Conservation (phyloP, 2,888 invertebrate genomes). For the Leucophenga montana region DNA sequence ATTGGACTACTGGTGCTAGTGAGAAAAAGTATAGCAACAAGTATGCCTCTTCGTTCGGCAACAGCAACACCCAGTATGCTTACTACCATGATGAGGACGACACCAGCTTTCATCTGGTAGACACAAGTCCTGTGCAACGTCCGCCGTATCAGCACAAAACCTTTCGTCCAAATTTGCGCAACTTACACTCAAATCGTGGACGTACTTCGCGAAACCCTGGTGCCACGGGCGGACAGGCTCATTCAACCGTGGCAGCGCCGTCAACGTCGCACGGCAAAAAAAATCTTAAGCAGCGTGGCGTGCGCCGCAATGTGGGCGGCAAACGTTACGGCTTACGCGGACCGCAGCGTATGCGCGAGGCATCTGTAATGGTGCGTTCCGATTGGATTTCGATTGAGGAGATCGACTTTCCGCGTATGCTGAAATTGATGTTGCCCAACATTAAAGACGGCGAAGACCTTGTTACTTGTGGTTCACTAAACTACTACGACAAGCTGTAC, state of each 20-base stretch:
- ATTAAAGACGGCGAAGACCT: slow-evolving; percentile 90
- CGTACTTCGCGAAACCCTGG: not conserved
- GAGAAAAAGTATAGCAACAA: slow-evolving; percentile 96
- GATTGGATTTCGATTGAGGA: slow-evolving; percentile 98
- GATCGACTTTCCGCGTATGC: slow-evolving; percentile 97
- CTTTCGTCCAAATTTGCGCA: slow-evolving; percentile 87
- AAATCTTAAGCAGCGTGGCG: slow-evolving; percentile 83
- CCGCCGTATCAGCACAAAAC: slow-evolving; percentile 94
- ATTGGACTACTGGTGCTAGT: slow-evolving; percentile 95
- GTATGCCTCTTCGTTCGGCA: slow-evolving; percentile 93
- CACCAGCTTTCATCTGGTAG: slow-evolving; percentile 97
- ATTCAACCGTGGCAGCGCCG: not conserved
- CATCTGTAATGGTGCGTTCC: slow-evolving; percentile 95
- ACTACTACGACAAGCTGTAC: slow-evolving; percentile 97
- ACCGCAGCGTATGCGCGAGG: slow-evolving; percentile 95
- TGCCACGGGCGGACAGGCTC: not conserved
- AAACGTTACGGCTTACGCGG: slow-evolving; percentile 85
- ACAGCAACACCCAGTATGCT: slow-evolving; percentile 96
- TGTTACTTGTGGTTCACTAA: slow-evolving; percentile 91
- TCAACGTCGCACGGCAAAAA: slow-evolving; percentile 76
- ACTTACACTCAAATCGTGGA: slow-evolving; percentile 53
- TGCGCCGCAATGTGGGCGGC: slow-evolving; percentile 83
- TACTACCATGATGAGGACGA: slow-evolving; percentile 99
- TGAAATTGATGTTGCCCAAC: slow-evolving; percentile 92
- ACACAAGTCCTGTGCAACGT: slow-evolving; percentile 90